Evolutionary conservation across 2,888 invertebrate species (phyloP), one percentile per base, ranked within the genome.

Genomic region (Athalia cordata): DNA sequence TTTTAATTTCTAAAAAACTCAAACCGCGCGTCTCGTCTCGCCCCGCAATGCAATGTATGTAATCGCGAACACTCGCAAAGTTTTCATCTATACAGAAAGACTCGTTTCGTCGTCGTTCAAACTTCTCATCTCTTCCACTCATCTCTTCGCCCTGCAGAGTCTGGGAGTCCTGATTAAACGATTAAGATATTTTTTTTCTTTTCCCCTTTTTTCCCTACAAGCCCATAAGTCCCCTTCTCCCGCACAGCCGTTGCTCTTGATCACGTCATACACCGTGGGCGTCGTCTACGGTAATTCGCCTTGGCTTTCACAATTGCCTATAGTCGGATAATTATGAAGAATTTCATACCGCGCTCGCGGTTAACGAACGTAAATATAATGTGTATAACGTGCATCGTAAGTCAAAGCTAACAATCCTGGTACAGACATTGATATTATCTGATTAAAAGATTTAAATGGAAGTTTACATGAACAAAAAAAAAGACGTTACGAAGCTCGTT

Each of bases 161-260:
- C 55, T 70, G 11, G 29, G 70, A 43, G 70, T 11, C 52, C 29
- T 70, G 57, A 70, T 70, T 70, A 43, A 70, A 70, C 70, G 55
- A 70, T 70, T 55, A 70, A 45, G 15, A 67, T 50, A 29, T 29
- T 29, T 7, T 55, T 7, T 55, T 55, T 11, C 55, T 9, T 11
- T 55, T 9, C 6, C 55, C 6, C 55, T 55, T 55, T 55, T 55
- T 55, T 50, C 50, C 50, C 50, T 49, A 52, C 8, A 64, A 29
- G 64, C 4, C 43, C 64, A 49, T 45, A 66, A 66, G 50, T 66
- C n/a, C 15, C 50, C 50, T 50, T 67, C 29, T 29, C 29, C 49
- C 50, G 67, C 50, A 9, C n/a, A 67, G 29, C 29, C 29, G 29
- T 15, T 55, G 5, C 67, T 50, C 67, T 67, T 13, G 9, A 4